Conservation (phyloP, 2,113 vertebrate species). For the Chloroceryle aenea region DNA sequence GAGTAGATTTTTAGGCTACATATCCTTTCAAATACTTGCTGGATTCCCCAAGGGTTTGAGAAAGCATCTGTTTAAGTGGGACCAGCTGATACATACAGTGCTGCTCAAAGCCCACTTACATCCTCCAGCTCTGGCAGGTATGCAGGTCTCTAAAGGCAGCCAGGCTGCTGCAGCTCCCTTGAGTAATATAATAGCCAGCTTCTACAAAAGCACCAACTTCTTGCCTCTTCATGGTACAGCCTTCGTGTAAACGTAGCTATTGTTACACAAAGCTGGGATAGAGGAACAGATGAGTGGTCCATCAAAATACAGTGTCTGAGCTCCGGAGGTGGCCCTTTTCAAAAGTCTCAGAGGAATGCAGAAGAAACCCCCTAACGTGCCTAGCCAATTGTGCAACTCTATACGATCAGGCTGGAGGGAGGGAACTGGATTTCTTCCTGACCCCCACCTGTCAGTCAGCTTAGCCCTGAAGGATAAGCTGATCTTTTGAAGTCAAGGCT, state of each 20-base stretch:
- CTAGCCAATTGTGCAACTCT: not conserved
- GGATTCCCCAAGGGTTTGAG: not conserved
- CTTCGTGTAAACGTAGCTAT: not conserved
- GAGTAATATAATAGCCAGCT: not conserved
- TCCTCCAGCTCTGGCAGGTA: not conserved
- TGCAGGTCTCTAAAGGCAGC: not conserved
- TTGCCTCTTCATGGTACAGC: not conserved
- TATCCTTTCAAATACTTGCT: not conserved
- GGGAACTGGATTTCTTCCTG: not conserved
- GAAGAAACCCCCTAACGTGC: not conserved
- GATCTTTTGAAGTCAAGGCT: slow-evolving; percentile 50
- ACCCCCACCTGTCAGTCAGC: not conserved
- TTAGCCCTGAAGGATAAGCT: not conserved
- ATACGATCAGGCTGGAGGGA: not conserved
- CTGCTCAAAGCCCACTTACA: not conserved
- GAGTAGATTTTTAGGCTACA: not conserved
- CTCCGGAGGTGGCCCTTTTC: not conserved
- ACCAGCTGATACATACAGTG: not conserved
- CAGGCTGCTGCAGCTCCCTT: not conserved
- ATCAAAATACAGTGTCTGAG: not conserved
- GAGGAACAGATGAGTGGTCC: not conserved
- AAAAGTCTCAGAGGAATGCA: not conserved
- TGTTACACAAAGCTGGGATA: not conserved
- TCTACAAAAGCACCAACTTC: not conserved
- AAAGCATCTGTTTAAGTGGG: not conserved